These are phyloP conservation scores for Cyclura pinguis DNA, from an alignment of 2,797 vertebrate species.

Conservation along the genomic window DNA sequence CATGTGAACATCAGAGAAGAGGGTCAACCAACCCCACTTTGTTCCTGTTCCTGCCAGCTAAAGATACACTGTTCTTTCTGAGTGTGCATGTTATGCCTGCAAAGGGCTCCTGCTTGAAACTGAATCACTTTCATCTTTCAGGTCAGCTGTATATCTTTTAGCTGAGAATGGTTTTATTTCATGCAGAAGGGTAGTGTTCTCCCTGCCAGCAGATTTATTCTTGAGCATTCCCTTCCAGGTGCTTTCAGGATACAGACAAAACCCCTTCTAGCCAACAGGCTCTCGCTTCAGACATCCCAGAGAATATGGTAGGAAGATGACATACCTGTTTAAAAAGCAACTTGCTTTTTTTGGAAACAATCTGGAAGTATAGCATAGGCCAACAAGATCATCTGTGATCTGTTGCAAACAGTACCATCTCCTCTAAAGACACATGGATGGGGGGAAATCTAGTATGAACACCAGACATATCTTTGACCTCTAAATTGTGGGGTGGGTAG, in stretches of 20 bases:
- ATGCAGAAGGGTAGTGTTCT: neutral
- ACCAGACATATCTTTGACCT: neutral
- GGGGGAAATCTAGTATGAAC: no score
- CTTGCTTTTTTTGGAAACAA: neutral
- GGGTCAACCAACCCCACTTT: neutral
- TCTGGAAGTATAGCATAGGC: neutral
- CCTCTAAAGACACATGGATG: neutral
- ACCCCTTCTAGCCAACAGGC: neutral
- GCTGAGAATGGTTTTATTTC: neutral
- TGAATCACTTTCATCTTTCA: neutral
- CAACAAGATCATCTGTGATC: neutral
- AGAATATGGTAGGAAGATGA: neutral
- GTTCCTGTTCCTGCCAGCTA: neutral
- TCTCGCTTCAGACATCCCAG: neutral
- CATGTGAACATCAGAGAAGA: neutral
- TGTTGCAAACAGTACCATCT: neutral
- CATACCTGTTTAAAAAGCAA: neutral
- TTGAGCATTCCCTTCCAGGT: neutral
- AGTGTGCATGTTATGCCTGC: neutral
- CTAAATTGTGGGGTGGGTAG: neutral
- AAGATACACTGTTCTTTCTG: neutral
- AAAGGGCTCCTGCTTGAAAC: neutral
- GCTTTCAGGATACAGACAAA: neutral
- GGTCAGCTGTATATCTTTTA: neutral
- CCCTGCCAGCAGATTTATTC: neutral